Percentiles rank a stretch among this genome's conserved stretches.
phyloP scores from a whole-genome alignment of 2,113 vertebrate species.

The Hypanus sabinus region DNA sequence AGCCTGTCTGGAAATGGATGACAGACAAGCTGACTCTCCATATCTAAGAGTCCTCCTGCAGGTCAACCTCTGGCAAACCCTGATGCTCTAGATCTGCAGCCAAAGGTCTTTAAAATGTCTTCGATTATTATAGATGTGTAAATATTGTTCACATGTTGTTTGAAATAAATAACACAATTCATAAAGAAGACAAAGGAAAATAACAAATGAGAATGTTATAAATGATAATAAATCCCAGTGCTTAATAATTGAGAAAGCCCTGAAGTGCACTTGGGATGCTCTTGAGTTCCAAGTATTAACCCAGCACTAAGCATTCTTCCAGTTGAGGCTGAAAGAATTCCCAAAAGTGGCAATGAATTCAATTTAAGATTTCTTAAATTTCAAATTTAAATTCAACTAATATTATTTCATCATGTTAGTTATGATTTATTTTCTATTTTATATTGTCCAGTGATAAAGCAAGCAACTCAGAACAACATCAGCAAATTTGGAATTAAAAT shows the following conservation, averaged over 20 bases:
- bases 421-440: slow-evolving; percentile 17
- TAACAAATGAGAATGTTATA: background rate
- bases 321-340: background rate
- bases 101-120: too few relatives aligned
- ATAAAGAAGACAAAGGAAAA: background rate
- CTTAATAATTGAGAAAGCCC: too few relatives aligned
- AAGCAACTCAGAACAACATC: background rate
- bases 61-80: too few relatives aligned
- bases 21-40: too few relatives aligned
- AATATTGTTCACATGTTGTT: background rate
- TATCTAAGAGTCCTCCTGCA: too few relatives aligned
- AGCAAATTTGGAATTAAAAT: background rate
- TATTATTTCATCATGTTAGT: background rate
- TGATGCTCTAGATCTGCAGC: too few relatives aligned
- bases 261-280: too few relatives aligned
- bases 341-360: background rate
- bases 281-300: too few relatives aligned
- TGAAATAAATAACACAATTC: background rate
- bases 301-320: background rate
- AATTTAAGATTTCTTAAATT: background rate
- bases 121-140: too few relatives aligned
- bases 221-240: background rate
- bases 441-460: background rate
- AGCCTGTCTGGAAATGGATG: too few relatives aligned
- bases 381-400: background rate